Evolutionary conservation across 2,888 invertebrate species (phyloP).

Genomic region (Thysanoteuthis rhombus): DNA sequence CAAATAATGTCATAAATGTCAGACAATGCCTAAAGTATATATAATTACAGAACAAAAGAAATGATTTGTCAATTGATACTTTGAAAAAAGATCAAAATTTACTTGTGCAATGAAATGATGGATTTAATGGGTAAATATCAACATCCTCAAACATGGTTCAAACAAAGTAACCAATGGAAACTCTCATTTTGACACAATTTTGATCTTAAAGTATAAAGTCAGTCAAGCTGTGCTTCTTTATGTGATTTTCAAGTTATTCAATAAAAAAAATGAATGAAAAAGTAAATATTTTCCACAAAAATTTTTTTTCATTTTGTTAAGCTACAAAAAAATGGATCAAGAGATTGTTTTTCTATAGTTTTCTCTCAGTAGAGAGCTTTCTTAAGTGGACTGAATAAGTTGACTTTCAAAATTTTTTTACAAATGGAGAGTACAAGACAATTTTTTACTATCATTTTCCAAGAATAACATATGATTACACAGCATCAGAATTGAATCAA

Average conservation of each 20-base stretch:
- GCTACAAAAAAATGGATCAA: not conserved
- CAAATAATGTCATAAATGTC: not conserved
- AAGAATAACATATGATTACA: not conserved
- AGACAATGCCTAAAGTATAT: not conserved
- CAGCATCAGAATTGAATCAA: not conserved
- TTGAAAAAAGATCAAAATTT: not conserved
- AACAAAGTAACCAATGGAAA: not conserved
- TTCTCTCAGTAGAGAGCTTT: not conserved
- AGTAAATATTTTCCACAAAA: not conserved
- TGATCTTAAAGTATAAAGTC: not conserved
- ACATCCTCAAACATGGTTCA: not conserved
- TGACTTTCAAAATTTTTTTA: not conserved
- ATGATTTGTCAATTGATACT: not conserved
- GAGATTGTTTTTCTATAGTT: not conserved
- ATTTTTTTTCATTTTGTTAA: not conserved
- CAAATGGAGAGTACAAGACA: not conserved
- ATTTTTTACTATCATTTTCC: not conserved
- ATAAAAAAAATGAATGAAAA: not conserved
- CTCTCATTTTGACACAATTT: not conserved
- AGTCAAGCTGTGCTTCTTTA: not conserved
- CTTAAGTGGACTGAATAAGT: not conserved
- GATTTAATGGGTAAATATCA: not conserved
- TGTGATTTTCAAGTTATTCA: too few species aligned
- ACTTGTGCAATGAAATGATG: not conserved
- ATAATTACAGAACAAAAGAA: not conserved